These are phyloP conservation scores for Lomographa bimaculata DNA, from an alignment of 2,888 invertebrate species.

Conservation along the genomic window DNA sequence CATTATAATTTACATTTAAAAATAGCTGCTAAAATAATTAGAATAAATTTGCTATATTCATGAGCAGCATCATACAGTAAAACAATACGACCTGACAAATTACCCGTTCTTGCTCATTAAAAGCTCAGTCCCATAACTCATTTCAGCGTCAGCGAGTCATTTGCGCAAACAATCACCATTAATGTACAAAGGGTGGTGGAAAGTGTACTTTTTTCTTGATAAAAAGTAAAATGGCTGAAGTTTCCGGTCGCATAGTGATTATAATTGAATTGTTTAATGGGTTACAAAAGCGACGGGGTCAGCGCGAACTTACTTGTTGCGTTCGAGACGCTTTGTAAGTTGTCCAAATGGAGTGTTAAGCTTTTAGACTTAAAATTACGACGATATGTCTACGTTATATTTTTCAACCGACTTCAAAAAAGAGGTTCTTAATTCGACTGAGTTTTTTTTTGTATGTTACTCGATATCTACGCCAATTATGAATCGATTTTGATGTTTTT, in stretches of 20 bases:
- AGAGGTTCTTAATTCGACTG: too few relatives aligned
- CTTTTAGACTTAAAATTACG: too few relatives aligned
- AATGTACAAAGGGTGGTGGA: slow-evolving; percentile 20
- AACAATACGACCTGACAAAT: slow-evolving; percentile 13
- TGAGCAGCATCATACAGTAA: slow-evolving; percentile 1
- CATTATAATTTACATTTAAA: too few relatives aligned
- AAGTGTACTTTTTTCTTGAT: slow-evolving; percentile 9
- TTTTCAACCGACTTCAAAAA: too few relatives aligned
- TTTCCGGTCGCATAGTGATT: slow-evolving; percentile 25
- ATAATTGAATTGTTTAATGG: slow-evolving; percentile 36
- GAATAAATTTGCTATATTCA: slow-evolving; percentile 1
- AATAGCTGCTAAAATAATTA: neutral
- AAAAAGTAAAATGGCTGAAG: slow-evolving; percentile 14
- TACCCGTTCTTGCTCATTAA: slow-evolving; percentile 22
- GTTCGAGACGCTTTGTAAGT: too few relatives aligned
- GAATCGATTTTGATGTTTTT: too few relatives aligned
- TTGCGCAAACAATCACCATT: slow-evolving; percentile 19
- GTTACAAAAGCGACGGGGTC: slow-evolving; percentile 41
- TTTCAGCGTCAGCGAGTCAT: slow-evolving; percentile 22
- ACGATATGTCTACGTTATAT: too few relatives aligned
- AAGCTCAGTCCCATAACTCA: slow-evolving; percentile 18
- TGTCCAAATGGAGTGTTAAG: too few relatives aligned
- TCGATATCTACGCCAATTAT: too few relatives aligned
- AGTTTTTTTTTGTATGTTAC: too few relatives aligned
- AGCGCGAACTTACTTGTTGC: slow-evolving; percentile 60